phyloP scores from a whole-genome alignment of 2,113 vertebrate species.

The Mesocricetus auratus region DNA sequence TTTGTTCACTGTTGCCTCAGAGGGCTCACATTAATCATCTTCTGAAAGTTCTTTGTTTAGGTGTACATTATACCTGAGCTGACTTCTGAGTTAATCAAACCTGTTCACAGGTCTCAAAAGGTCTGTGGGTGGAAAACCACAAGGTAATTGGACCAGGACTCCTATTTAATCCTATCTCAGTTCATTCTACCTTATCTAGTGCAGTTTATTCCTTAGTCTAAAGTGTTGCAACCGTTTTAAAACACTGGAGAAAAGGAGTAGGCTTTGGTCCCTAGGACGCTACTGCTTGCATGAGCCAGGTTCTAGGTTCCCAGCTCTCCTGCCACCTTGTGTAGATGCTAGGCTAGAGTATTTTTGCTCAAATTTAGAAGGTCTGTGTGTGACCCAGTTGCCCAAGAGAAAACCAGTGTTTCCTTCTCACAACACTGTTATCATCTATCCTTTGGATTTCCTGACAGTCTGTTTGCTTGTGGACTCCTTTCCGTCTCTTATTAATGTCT shows the following conservation, averaged over 20 bases:
- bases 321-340: not conserved
- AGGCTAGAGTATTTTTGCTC: not conserved
- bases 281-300: not conserved
- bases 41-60: constrained; percentile 67
- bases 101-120: not conserved
- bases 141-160: not conserved
- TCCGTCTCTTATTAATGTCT: not conserved
- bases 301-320: not conserved
- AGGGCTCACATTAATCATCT: not conserved
- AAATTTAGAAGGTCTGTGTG: not conserved
- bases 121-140: not conserved
- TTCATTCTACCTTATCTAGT: not conserved
- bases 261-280: not conserved
- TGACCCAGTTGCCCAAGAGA: not conserved
- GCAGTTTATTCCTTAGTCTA: not conserved
- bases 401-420: constrained; percentile 23
- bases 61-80: constrained; percentile 46
- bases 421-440: not conserved
- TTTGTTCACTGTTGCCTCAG: constrained; percentile 35
- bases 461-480: constrained; percentile 25
- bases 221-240: not conserved
- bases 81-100: constrained; percentile 47
- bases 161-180: not conserved
- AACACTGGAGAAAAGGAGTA: not conserved
- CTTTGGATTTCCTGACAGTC: not conserved